Evolutionary conservation across 23 tunicate genomes (phyloP).

Genomic region (Corella eumyota): DNA sequence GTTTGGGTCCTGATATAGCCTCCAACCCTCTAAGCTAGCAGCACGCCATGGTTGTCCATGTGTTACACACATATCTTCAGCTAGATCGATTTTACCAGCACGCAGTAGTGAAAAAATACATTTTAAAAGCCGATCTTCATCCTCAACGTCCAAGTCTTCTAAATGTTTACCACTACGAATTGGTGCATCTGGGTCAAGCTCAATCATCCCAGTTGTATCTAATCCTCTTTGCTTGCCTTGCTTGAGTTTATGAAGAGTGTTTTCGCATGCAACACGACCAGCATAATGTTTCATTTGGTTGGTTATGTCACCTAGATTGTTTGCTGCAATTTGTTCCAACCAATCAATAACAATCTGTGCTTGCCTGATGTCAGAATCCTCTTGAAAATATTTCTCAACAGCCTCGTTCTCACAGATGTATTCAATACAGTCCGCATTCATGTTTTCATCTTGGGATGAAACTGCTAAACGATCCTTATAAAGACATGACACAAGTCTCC

Average conservation of each 20-base stretch:
- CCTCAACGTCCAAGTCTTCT: conserved; percentile 46
- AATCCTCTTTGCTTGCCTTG: conserved; percentile 29
- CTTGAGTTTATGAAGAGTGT: conserved; percentile 59
- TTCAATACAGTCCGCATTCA: conserved; percentile 1
- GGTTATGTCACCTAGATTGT: conserved; percentile 37
- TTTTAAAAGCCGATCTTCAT: conserved; percentile 53
- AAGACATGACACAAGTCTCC: conserved; percentile 47
- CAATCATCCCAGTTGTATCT: too few species aligned
- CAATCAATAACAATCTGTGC: conserved; percentile 91
- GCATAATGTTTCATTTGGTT: conserved; percentile 50
- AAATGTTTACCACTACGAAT: conserved; percentile 26
- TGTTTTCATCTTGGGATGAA: not conserved
- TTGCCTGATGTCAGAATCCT: conserved; percentile 52
- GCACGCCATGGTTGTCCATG: conserved; percentile 94
- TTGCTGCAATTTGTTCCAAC: conserved; percentile 78
- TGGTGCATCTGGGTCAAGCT: conserved; percentile 89
- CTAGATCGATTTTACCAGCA: conserved; percentile 79
- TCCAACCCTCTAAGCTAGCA: conserved; percentile 80
- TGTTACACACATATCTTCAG: conserved; percentile 64
- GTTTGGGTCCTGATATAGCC: conserved; percentile 68
- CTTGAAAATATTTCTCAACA: conserved; percentile 21
- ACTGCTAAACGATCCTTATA: conserved; percentile 22
- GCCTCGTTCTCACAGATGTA: conserved; percentile 38
- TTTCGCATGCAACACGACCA: conserved; percentile 66
- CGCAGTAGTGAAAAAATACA: conserved; percentile 43